Evolutionary conservation across 2,888 invertebrate genomes (phyloP).

Genomic region (Imbricaverruca yamaguchii): DNA sequence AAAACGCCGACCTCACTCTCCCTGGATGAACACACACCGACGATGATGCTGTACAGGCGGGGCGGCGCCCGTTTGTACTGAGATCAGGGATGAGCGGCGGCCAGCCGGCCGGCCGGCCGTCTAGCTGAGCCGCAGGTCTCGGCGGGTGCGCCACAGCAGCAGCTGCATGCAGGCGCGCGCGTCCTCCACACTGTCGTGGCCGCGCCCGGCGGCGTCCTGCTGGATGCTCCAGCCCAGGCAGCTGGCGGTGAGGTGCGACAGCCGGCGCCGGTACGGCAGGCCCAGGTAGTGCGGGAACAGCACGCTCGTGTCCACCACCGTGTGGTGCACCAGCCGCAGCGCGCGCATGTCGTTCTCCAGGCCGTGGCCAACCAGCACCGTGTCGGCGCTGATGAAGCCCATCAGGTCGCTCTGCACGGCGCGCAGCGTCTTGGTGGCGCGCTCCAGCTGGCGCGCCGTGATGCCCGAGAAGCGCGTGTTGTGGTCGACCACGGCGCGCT

Average conservation of each 20-base stretch:
- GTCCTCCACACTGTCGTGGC: conserved; percentile 46
- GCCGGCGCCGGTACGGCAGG: conserved; percentile 42
- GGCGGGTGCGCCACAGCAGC: conserved; percentile 18
- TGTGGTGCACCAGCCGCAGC: conserved; percentile 39
- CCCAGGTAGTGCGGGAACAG: conserved; percentile 44
- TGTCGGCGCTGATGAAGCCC: conserved; percentile 38
- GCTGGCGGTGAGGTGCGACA: conserved; percentile 41
- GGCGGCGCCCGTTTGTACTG: conserved; percentile 25
- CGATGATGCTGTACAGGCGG: conserved; percentile 12
- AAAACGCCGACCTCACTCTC: background rate
- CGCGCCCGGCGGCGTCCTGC: conserved; percentile 41
- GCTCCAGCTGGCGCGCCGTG: conserved; percentile 39
- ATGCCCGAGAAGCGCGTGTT: conserved; percentile 43
- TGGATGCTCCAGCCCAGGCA: conserved; percentile 43
- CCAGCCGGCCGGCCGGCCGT: background rate
- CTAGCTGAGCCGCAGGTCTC: background rate
- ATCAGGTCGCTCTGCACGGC: conserved; percentile 35
- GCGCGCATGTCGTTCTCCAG: conserved; percentile 45
- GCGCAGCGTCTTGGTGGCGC: conserved; percentile 37
- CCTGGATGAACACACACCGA: background rate
- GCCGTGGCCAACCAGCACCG: conserved; percentile 46
- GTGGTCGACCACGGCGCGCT: conserved; percentile 34
- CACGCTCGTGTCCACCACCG: conserved; percentile 43
- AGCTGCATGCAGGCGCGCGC: conserved; percentile 43
- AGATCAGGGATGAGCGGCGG: conserved; percentile 21